A percentile compares a stretch with the other conserved stretches of the same genome.
These are phyloP conservation scores for Tyrannus savana DNA, from an alignment of 2,113 vertebrate genomes.

Conservation along the genomic window DNA sequence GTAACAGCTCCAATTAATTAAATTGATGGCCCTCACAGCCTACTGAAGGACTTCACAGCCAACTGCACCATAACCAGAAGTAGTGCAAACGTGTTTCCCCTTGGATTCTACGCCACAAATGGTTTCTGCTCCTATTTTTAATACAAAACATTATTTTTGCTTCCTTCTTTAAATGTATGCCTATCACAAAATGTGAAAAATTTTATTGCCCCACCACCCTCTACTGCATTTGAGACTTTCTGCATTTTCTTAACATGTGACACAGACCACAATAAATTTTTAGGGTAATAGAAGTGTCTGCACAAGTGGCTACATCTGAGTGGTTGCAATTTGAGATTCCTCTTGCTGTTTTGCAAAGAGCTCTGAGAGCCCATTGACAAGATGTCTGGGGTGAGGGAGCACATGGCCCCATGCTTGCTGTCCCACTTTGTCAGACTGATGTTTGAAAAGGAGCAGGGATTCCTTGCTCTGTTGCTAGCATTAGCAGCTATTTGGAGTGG, in stretches of 20 bases:
- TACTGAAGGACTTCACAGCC: conserved; percentile 41
- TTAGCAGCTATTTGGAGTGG: background rate
- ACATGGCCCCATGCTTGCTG: background rate
- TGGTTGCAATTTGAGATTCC: conserved; percentile 31
- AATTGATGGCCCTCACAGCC: background rate
- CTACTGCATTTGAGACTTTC: background rate
- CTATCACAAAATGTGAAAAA: conserved; percentile 46
- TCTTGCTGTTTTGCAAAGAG: conserved; percentile 32
- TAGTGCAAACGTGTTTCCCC: conserved; percentile 65
- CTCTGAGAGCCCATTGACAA: background rate
- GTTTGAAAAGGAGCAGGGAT: conserved; percentile 48
- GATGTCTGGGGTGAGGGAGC: background rate
- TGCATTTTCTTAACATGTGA: conserved; percentile 38
- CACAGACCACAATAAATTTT: conserved; percentile 47
- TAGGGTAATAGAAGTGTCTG: conserved; percentile 33
- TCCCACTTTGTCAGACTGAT: conserved; percentile 16
- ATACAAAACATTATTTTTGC: conserved; percentile 61
- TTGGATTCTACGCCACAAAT: conserved; percentile 58
- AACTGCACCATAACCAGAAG: conserved; percentile 45
- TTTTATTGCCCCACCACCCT: conserved; percentile 26
- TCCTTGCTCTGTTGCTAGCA: background rate
- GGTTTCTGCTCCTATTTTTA: conserved; percentile 57
- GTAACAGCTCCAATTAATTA: conserved; percentile 41
- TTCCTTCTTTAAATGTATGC: conserved; percentile 34
- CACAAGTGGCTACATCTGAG: conserved; percentile 20